Evolutionary conservation across 2,797 vertebrate genomes (phyloP).

Genomic region (Tragopan temminckii): DNA sequence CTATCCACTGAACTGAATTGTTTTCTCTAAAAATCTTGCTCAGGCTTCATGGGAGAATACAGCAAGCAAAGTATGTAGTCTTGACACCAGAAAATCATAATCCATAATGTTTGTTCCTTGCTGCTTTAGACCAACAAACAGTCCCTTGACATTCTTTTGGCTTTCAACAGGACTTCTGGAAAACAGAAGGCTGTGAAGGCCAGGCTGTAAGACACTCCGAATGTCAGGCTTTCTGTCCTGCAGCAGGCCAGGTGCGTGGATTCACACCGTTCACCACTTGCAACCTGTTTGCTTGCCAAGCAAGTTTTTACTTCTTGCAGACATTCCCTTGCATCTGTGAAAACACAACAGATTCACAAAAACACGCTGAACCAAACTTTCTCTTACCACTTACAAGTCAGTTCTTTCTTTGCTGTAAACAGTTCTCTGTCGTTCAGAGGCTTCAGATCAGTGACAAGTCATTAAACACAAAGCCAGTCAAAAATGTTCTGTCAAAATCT

Average conservation of each 20-base stretch:
- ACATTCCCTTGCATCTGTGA: neutral
- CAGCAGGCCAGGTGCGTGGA: neutral
- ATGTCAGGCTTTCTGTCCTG: neutral
- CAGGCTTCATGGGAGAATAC: neutral
- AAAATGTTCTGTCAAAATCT: neutral
- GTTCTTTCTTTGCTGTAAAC: neutral
- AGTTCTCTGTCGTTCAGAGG: neutral
- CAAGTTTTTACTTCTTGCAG: neutral
- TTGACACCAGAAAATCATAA: neutral
- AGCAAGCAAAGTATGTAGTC: neutral
- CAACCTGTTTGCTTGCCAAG: neutral
- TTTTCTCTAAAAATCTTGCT: neutral
- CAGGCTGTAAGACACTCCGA: neutral
- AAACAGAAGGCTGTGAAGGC: accelerated
- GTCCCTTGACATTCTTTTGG: neutral
- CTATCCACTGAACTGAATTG: neutral
- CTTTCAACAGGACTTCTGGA: neutral
- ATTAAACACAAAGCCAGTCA: neutral
- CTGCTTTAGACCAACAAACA: accelerated
- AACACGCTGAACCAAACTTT: neutral
- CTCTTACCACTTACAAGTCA: neutral
- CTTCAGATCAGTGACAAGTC: neutral
- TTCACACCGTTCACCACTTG: neutral
- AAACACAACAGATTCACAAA: neutral
- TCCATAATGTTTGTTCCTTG: neutral